Percentiles rank a stretch among this genome's conserved stretches.
These are phyloP conservation scores for Lycocerus yunnanus DNA, from an alignment of 2,888 invertebrate genomes.

Conservation along the genomic window DNA sequence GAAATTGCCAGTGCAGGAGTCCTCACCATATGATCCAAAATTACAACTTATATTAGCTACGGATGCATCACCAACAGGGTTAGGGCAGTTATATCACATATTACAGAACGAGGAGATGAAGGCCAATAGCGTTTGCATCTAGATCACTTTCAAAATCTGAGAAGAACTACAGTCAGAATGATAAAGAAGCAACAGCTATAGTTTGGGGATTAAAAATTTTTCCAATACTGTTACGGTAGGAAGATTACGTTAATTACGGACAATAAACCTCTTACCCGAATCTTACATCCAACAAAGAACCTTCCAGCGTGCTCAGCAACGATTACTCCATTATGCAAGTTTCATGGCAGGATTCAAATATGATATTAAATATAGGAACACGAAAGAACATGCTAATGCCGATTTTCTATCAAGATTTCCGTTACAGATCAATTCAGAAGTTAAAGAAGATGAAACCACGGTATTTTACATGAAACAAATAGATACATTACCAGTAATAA, in stretches of 20 bases:
- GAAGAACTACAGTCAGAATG: neutral
- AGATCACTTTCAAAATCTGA: too few relatives aligned
- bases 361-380: neutral
- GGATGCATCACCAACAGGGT: neutral
- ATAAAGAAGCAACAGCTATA: neutral
- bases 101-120: neutral
- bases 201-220: neutral
- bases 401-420: too few relatives aligned
- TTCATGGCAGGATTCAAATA: neutral
- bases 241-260: too few relatives aligned
- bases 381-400: too few relatives aligned
- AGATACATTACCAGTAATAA: too few relatives aligned
- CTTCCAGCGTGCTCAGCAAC: neutral
- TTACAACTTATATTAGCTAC: neutral
- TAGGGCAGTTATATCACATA: neutral
- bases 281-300: neutral
- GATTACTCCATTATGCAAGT: neutral
- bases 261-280: neutral
- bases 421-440: too few relatives aligned
- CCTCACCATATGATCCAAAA: neutral
- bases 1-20: neutral
- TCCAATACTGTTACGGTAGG: neutral
- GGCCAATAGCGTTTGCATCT: too few relatives aligned
- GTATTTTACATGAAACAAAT: too few relatives aligned
- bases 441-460: too few relatives aligned